A percentile compares a stretch with the other conserved stretches of the same genome.
phyloP scores from a whole-genome alignment of 2,888 invertebrate species.

The Steinernema carpocapsae region DNA sequence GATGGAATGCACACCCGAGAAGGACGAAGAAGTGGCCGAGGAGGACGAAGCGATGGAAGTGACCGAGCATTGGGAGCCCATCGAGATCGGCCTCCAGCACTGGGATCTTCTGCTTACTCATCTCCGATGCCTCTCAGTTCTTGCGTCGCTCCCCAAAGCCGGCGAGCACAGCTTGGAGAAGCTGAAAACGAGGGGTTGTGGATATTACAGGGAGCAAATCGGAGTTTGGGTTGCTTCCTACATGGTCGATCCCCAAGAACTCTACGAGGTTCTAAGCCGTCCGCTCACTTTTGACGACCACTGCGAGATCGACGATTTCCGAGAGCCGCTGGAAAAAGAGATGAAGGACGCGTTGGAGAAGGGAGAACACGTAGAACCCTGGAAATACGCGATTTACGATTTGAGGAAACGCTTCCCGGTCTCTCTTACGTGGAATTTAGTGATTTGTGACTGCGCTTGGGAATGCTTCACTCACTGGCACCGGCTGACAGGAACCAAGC shows the following conservation, averaged over 20 bases:
- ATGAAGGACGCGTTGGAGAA: not conserved
- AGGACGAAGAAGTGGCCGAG: not conserved
- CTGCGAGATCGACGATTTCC: constrained; percentile 30
- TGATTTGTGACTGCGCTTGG: constrained; percentile 57
- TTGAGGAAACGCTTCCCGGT: not conserved
- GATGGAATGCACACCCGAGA: not conserved
- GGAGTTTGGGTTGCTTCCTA: constrained; percentile 39
- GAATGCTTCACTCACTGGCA: constrained; percentile 52
- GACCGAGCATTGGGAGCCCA: constrained; percentile 17
- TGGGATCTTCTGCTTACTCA: constrained; percentile 27
- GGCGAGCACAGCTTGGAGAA: constrained; percentile 35
- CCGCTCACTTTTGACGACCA: constrained; percentile 15
- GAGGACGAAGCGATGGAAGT: not conserved
- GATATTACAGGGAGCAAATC: constrained; percentile 48
- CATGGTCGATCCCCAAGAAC: constrained; percentile 21
- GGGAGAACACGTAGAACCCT: not conserved
- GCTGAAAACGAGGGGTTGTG: constrained; percentile 41
- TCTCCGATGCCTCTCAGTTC: constrained; percentile 6
- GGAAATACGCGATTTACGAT: constrained; percentile 31
- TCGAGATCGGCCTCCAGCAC: constrained; percentile 2
- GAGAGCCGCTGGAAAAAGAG: constrained; percentile 11
- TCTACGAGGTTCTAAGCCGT: constrained; percentile 6
- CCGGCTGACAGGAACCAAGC: constrained; percentile 39
- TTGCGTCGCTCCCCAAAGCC: not conserved
- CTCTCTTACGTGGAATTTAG: constrained; percentile 3